Percentiles rank a stretch among this genome's conserved stretches.
Conservation (phyloP, 1,140 invertebrate genomes). For the Drosophila ogumai region DNA sequence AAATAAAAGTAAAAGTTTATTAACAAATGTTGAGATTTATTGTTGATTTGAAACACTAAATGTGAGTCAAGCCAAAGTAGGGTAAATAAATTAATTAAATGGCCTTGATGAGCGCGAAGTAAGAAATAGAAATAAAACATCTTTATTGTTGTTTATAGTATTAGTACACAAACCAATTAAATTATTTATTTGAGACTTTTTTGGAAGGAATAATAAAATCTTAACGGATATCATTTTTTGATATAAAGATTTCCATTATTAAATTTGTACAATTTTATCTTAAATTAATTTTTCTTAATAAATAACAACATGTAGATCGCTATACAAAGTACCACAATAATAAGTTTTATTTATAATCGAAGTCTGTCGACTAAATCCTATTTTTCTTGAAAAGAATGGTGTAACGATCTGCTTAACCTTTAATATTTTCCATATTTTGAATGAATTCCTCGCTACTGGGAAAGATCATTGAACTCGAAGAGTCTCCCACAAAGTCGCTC, state of each 20-base stretch:
- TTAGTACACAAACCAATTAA: no score
- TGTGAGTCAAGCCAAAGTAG: background rate
- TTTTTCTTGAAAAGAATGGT: background rate
- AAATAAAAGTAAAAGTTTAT: slow-evolving; percentile 7
- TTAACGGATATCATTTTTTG: no score
- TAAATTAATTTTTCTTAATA: background rate
- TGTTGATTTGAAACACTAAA: background rate
- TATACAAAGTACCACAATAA: background rate
- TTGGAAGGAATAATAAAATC: no score
- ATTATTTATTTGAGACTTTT: no score
- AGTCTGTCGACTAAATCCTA: no score
- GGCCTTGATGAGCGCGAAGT: background rate
- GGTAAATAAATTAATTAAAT: slow-evolving; percentile 5
- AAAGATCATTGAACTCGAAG: slow-evolving; percentile 37
- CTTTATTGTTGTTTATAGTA: no score
- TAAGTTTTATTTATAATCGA: background rate
- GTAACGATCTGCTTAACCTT: background rate
- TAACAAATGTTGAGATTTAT: background rate
- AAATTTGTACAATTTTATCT: no score
- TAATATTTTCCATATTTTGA: slow-evolving; percentile 3
- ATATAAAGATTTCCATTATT: no score
- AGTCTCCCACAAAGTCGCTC: slow-evolving; percentile 30
- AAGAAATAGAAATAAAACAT: no score
- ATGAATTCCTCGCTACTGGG: background rate
- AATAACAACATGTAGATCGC: background rate